Evolutionary conservation across 2,888 invertebrate species (phyloP).

Genomic region (Andricus quercusramuli): DNA sequence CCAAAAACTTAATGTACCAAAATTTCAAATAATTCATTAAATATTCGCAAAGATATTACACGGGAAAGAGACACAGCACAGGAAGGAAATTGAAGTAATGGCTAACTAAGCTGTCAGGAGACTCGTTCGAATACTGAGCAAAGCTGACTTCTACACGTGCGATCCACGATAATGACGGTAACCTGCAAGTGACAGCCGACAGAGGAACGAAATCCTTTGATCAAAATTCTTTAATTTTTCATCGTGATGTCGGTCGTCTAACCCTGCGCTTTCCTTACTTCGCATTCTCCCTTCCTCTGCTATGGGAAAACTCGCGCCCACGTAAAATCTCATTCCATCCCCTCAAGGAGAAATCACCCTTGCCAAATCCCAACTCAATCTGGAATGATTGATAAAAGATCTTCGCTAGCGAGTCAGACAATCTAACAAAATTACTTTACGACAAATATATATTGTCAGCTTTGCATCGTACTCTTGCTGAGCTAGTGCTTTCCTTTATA

Average conservation of each 20-base stretch:
- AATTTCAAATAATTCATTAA: no score
- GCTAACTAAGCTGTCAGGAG: constrained; percentile 62
- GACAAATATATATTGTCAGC: neutral
- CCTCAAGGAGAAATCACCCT: neutral
- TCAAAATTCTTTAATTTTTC: constrained; percentile 66
- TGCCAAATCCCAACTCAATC: neutral
- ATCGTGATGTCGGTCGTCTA: constrained; percentile 55
- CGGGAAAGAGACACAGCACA: constrained; percentile 15
- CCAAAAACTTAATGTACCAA: no score
- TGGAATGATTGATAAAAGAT: constrained; percentile 14
- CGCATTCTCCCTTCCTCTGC: constrained; percentile 37
- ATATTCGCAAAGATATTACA: no score
- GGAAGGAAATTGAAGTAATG: constrained; percentile 61
- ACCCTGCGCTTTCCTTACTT: constrained; percentile 46
- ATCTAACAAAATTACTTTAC: constrained; percentile 27
- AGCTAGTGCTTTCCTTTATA: neutral
- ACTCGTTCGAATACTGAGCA: constrained; percentile 49
- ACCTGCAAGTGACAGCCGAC: constrained; percentile 61
- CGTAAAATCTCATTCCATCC: constrained; percentile 33
- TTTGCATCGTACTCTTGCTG: neutral
- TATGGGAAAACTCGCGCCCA: constrained; percentile 44
- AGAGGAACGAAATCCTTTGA: constrained; percentile 62
- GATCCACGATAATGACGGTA: constrained; percentile 55
- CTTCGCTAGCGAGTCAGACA: neutral
- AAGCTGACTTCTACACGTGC: constrained; percentile 44